A percentile compares a stretch with the other conserved stretches of the same genome.
Evolutionary conservation across 2,888 invertebrate genomes (phyloP).

Genomic region (Melanostoma scalare): DNA sequence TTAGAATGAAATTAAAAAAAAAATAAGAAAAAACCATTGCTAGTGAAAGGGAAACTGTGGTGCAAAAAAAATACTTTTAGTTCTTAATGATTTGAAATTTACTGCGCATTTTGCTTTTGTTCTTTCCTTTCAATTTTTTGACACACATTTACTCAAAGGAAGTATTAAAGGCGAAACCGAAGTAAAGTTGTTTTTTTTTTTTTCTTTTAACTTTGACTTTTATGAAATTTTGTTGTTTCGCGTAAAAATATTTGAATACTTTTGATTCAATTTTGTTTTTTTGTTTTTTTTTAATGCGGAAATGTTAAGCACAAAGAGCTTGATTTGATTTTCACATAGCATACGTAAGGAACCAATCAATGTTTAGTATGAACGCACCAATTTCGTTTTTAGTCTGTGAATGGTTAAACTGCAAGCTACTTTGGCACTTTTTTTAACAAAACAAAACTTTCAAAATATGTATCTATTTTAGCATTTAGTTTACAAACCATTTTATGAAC

Average conservation of each 20-base stretch:
- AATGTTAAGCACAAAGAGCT: neutral
- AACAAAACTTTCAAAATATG: neutral
- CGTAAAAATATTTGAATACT: too few relatives aligned
- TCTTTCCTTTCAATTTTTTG: conserved; percentile 6
- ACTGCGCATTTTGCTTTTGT: conserved; percentile 8
- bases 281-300: neutral
- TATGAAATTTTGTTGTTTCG: neutral
- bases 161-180: too few relatives aligned
- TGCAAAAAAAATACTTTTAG: conserved; percentile 20
- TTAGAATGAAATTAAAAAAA: too few relatives aligned
- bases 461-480: neutral
- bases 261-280: neutral
- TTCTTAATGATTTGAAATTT: conserved; percentile 1
- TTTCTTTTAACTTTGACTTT: neutral
- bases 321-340: conserved; percentile 12
- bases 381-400: conserved; percentile 10
- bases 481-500: neutral
- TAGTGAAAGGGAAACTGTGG: conserved; percentile 61
- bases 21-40: conserved; percentile 29
- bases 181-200: neutral
- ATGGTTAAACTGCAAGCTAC: neutral
- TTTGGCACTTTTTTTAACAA: neutral
- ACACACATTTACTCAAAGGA: neutral
- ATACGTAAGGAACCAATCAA: neutral
- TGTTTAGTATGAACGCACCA: conserved; percentile 12